Evolutionary conservation across 92 coral and sea anemone genomes (phyloP), one percentile per base, ranked within the genome.

Genomic region (Umimayanthus chanpuru): DNA sequence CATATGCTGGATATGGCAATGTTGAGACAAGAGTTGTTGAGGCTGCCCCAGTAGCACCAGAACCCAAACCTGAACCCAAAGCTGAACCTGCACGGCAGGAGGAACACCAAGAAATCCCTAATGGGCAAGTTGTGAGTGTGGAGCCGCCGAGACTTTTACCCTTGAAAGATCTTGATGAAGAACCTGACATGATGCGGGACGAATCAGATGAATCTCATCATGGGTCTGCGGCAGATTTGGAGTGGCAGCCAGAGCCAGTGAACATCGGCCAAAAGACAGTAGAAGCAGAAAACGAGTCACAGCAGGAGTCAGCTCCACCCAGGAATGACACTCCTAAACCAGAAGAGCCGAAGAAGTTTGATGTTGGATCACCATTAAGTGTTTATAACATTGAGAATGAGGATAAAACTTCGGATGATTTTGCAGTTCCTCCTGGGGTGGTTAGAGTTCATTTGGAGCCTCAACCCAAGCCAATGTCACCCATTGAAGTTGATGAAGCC

Each of bases 11-110:
- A 9, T 96, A 95, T 81, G 92, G 97, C 14, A 89, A 93, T 89
- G 92, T 94, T 9, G 99, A 96, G 67, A 94, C 96, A 64, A 95
- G 99, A 79, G 92, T 94, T 65, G 75, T 90, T n/a, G 99, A 97
- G 43, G 86, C 96, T 25, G 76, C 90, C 28, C 98, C 98, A 9
- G 91, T 90, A 15, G 89, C 67, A 61, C 86, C 80, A 40, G 83
- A 38, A 44, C 66, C 49, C 49, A 82, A 44, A 9, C 76, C 79
- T n/a, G 89, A 73, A 28, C 88, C 70, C 18, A 40, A 77, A n/a
- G 30, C 85, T 28, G 85, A 88, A 77, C 86, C 90, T 89, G 91
- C 85, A 8, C 92, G 58, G 4, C 85, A 71, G 9, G 90, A 92
- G 26, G 91, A 91, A 21, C 89, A 71, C 1, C 79, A 81, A 64